These are phyloP conservation scores for Ichneumoninae sp. DNA, from an alignment of 2,888 invertebrate genomes.

Conservation along the genomic window DNA sequence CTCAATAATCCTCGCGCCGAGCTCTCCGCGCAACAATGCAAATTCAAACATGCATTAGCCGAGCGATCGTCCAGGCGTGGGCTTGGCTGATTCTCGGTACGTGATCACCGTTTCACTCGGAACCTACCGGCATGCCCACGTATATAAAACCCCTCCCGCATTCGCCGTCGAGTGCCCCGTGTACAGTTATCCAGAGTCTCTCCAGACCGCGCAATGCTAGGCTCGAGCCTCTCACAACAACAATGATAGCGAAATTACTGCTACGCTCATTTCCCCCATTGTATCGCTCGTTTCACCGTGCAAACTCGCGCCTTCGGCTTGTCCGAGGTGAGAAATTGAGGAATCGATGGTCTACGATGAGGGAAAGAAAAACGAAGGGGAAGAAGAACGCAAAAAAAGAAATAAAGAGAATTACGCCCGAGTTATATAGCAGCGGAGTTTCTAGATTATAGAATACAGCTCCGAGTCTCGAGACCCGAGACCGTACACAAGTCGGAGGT, in stretches of 20 bases:
- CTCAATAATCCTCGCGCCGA: not conserved
- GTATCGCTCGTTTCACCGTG: conserved; percentile 6
- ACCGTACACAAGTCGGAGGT: conserved; percentile 28
- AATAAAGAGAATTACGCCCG: not conserved
- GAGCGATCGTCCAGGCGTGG: conserved; percentile 40
- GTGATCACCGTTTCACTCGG: conserved; percentile 16
- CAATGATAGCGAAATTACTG: conserved; percentile 25
- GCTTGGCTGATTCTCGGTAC: conserved; percentile 47
- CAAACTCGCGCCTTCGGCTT: conserved; percentile 4
- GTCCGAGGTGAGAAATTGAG: conserved; percentile 33
- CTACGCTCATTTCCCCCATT: not conserved
- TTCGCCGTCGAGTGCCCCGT: not conserved
- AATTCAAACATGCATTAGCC: conserved; percentile 35
- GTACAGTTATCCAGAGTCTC: conserved; percentile 33
- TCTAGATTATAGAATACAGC: conserved; percentile 25
- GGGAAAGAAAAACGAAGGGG: conserved; percentile 6
- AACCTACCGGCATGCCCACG: not conserved
- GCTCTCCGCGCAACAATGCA: conserved; percentile 36
- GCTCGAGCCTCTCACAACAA: not conserved
- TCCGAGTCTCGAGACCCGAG: not conserved
- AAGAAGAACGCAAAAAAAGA: not conserved
- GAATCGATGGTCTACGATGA: conserved; percentile 20
- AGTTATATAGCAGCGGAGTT: not conserved
- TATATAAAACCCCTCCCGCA: not conserved
- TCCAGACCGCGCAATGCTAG: not conserved